These are phyloP conservation scores for Caenorhabditis becei DNA, from an alignment of 2,888 invertebrate species.

Conservation along the genomic window DNA sequence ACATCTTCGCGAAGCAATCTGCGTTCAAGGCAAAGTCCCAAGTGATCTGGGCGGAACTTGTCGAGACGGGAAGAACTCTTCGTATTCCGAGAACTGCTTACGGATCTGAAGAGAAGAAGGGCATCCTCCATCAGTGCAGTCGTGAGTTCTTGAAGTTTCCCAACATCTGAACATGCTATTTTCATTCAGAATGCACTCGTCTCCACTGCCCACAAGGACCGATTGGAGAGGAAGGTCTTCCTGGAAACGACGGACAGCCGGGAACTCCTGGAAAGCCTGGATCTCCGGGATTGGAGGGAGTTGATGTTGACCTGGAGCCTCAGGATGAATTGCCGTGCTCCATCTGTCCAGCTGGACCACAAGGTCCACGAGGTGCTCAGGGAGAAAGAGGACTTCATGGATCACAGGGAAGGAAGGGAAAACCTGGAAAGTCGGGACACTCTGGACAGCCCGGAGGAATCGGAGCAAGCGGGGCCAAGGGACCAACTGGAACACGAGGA, in stretches of 20 bases:
- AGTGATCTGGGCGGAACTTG: slow-evolving; percentile 67
- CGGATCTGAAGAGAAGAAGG: slow-evolving; percentile 56
- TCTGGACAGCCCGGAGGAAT: slow-evolving; percentile 64
- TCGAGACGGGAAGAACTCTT: slow-evolving; percentile 56
- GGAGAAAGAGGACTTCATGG: slow-evolving; percentile 72
- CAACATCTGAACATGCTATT: background rate
- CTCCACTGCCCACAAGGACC: slow-evolving; percentile 72
- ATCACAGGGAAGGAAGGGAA: slow-evolving; percentile 55
- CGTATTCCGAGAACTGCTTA: slow-evolving; percentile 64
- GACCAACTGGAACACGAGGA: slow-evolving; percentile 66
- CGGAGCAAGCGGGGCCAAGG: slow-evolving; percentile 65
- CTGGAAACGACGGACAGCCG: slow-evolving; percentile 75
- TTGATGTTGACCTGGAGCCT: slow-evolving; percentile 67
- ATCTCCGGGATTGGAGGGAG: slow-evolving; percentile 66
- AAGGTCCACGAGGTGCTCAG: slow-evolving; percentile 71
- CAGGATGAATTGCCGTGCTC: slow-evolving; percentile 73
- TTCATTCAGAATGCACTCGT: slow-evolving; percentile 71
- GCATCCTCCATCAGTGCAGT: slow-evolving; percentile 69
- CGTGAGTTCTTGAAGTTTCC: slow-evolving; percentile 46
- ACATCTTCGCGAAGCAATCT: slow-evolving; percentile 46
- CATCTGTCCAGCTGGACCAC: slow-evolving; percentile 74
- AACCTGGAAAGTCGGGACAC: slow-evolving; percentile 65
- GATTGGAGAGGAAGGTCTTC: slow-evolving; percentile 72
- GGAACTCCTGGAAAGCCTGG: slow-evolving; percentile 74
- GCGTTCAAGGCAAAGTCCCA: slow-evolving; percentile 61